Evolutionary conservation across 1,140 invertebrate genomes (phyloP), one percentile per base, ranked within the genome.

Genomic region (Lasioglossum albipes): DNA sequence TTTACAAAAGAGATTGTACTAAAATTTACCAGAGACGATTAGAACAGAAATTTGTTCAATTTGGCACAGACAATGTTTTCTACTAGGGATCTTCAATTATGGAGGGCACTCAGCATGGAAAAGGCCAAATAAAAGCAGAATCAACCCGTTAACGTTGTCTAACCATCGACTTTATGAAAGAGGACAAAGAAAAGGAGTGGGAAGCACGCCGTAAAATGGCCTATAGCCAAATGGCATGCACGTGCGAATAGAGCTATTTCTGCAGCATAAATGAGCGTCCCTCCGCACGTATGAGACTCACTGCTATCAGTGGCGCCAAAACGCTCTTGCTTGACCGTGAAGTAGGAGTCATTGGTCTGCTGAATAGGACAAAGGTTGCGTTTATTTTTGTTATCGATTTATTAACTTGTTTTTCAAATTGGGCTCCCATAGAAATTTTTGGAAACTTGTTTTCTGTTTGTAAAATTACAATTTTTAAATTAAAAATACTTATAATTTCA

Each of bases 221-320:
- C 71, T 75, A 22, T 77, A 75, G 86, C 84, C 87, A 89, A 89
- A 88, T 88, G 84, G 82, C 59, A 45, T 82, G 76, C 86, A 89
- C 86, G 86, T 89, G 84, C 78, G 84, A 86, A 85, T 82, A 82
- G 68, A 79, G 84, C 81, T 86, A 86, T 86, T 86, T 66, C 74
- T 86, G 85, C 73, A 59, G 5, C 75, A 75, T 83, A 79, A 85
- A 86, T 85, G 77, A 84, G 77, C 31, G 31, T 57, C 20, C 36
- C 42, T 61, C 42, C 22, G 36, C 68, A 45, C 64, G 61, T 41
- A 66, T 42, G 59, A 69, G 49, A 70, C 70, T 59, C 64, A 68
- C 65, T 45, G 57, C 66, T 74, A 16, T 22, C 45, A 57, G 52
- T 83, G 77, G 79, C 83, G 84, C 79, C 80, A 79, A 82, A 85